Percentiles rank a stretch among this genome's conserved stretches.
These are phyloP conservation scores for Eleginops maclovinus DNA, from an alignment of 2,113 vertebrate species.

Conservation along the genomic window DNA sequence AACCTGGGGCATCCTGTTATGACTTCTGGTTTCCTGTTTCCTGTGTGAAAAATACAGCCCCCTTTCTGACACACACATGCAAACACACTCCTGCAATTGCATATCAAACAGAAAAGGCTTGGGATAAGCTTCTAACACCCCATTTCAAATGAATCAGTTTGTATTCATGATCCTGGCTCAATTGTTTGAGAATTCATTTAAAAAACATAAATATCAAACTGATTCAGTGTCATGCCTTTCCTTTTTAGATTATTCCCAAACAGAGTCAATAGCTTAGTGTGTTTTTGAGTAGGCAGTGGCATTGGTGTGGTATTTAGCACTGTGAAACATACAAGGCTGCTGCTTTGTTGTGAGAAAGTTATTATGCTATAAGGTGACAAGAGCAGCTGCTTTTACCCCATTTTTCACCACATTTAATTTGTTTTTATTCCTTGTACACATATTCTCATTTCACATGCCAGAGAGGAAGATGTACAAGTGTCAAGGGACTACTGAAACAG, in stretches of 20 bases:
- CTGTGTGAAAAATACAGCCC: slow-evolving; percentile 75
- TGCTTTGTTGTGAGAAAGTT: slow-evolving; percentile 34
- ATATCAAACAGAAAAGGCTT: slow-evolving; percentile 41
- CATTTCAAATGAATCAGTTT: slow-evolving; percentile 35
- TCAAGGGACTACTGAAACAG: slow-evolving; percentile 77
- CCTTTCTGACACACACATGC: slow-evolving; percentile 26
- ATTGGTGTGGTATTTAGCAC: background rate
- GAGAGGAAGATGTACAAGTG: slow-evolving; percentile 64
- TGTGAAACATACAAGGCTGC: slow-evolving; percentile 19
- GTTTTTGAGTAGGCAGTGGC: background rate
- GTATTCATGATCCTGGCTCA: slow-evolving; percentile 11
- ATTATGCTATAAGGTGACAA: slow-evolving; percentile 39
- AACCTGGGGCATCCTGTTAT: slow-evolving; percentile 84
- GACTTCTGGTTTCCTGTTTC: slow-evolving; percentile 84
- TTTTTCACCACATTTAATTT: slow-evolving; percentile 56
- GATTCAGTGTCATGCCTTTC: background rate
- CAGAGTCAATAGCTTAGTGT: background rate
- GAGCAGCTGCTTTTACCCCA: slow-evolving; percentile 57
- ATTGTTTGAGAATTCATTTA: slow-evolving; percentile 11
- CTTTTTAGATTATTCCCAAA: background rate
- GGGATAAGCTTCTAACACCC: slow-evolving; percentile 45
- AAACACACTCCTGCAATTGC: slow-evolving; percentile 36
- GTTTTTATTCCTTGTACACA: slow-evolving; percentile 64
- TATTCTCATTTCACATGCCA: slow-evolving; percentile 57
- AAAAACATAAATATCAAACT: slow-evolving; percentile 11